Percentiles rank a stretch among this genome's conserved stretches.
Conservation (phyloP, 2,888 invertebrate species). For the Cataglyphis rosenhaueri region DNA sequence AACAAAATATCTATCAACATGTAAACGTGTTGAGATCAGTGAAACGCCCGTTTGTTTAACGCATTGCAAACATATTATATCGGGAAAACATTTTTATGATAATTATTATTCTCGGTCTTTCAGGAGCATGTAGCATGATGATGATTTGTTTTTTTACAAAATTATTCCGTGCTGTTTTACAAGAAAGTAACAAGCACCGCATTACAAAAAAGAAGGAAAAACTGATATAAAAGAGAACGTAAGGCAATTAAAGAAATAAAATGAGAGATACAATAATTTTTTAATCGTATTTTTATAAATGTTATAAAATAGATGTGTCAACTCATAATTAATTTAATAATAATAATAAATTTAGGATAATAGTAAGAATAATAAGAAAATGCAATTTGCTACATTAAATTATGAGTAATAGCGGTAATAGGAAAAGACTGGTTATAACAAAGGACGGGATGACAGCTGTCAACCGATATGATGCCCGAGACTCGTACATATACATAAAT, state of each 20-base stretch:
- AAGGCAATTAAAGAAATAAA: background rate
- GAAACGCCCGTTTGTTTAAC: background rate
- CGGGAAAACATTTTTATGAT: background rate
- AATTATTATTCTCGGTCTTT: background rate
- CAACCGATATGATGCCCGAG: too few relatives aligned
- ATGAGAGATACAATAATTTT: background rate
- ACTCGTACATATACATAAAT: background rate
- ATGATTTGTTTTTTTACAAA: background rate
- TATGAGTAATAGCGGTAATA: too few relatives aligned
- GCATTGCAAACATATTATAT: background rate
- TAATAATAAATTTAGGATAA: too few relatives aligned
- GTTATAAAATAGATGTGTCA: background rate
- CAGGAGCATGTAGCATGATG: background rate
- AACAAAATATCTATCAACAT: background rate
- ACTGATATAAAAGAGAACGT: background rate
- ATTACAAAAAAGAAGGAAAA: background rate
- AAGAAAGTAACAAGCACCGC: background rate
- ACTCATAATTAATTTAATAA: too few relatives aligned
- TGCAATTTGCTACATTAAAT: too few relatives aligned
- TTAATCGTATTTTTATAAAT: background rate
- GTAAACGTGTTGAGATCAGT: background rate
- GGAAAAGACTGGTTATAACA: too few relatives aligned
- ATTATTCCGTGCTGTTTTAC: slow-evolving; percentile 8
- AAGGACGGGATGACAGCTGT: too few relatives aligned
- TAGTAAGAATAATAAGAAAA: too few relatives aligned